Evolutionary conservation across 2,888 invertebrate species (phyloP), one percentile per base, ranked within the genome.

Genomic region (Furcula furcula): DNA sequence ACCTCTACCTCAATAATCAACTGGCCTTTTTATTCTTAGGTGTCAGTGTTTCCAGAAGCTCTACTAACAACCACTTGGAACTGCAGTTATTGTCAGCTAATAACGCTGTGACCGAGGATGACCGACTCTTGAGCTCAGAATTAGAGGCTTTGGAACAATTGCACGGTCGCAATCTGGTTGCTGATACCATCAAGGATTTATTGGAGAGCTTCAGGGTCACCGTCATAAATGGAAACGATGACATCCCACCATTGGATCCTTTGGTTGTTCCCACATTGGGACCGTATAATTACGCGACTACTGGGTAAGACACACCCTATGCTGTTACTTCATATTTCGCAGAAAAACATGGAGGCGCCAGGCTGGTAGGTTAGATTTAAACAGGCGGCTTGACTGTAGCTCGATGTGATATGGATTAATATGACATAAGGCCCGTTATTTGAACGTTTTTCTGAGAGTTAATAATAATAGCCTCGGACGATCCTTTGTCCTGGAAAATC

Each of bases 211-310:
- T 72, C 33, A 65, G 79, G 31, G 57, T 71, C 23, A 40, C 66
- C 2, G 49, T 79, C 2, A 53, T 75, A 30, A 57, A 74, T 32
- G 78, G 78, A n/a, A 74, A 63, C 29, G 76, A 68, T 2, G 39
- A 38, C 4, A 0, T 74, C 0, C 75, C 75, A 0, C 65, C 69
- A 0, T 39, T 78, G 7, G 78, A 77, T 36, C 76, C 76, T 0
- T 36, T 74, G 2, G 45, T 40, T 0, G 21, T 76, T 4, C 46
- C 59, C 2, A 31, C 34, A 2, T 30, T 67, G 16, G 76, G 75
- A 32, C 76, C 76, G 14, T 55, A 59, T 22, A 32, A 51, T 6
- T 46, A 46, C 7, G 30, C 39, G 13, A 25, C 49, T 3, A 31
- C 48, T 21, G 68, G 69, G 76, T 74, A 58, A 26, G 64, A n/a